Evolutionary conservation across 2,797 vertebrate genomes (phyloP).

Genomic region (Sebastolobus alascanus): DNA sequence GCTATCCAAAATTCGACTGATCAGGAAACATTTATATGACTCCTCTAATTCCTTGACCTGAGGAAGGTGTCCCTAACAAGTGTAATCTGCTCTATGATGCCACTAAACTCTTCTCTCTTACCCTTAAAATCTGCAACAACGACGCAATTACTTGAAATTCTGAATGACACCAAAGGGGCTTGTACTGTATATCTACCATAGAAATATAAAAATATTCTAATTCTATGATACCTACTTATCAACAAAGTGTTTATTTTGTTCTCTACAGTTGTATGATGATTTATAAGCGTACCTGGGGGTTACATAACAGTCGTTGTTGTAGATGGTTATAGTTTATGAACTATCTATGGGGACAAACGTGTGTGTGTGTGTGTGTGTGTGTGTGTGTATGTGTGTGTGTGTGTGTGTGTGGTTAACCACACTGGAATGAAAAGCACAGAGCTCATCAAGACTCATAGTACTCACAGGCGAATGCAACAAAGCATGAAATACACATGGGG

Average conservation of each 20-base stretch:
- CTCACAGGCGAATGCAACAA: conserved; percentile 3
- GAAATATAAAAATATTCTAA: too few species aligned
- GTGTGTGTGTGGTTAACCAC: background rate
- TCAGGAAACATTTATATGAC: too few species aligned
- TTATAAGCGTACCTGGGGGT: background rate
- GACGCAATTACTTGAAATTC: too few species aligned
- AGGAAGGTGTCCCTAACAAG: background rate
- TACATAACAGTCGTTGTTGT: background rate
- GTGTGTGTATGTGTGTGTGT: background rate
- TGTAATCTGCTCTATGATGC: background rate
- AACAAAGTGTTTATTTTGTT: background rate
- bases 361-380: too few species aligned
- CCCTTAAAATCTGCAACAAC: background rate
- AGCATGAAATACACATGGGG: background rate
- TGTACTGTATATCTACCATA: too few species aligned
- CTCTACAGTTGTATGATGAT: background rate
- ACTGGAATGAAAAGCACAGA: too few species aligned
- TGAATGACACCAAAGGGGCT: too few species aligned
- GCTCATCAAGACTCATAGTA: background rate
- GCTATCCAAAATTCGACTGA: background rate
- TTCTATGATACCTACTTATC: background rate
- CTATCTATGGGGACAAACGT: background rate
- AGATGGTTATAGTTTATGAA: background rate
- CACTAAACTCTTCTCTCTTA: background rate
- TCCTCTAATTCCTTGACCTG: too few species aligned